Base-by-base conservation (phyloP, 2,888 invertebrate genomes). In the Sylvicola cinctus region DNA sequence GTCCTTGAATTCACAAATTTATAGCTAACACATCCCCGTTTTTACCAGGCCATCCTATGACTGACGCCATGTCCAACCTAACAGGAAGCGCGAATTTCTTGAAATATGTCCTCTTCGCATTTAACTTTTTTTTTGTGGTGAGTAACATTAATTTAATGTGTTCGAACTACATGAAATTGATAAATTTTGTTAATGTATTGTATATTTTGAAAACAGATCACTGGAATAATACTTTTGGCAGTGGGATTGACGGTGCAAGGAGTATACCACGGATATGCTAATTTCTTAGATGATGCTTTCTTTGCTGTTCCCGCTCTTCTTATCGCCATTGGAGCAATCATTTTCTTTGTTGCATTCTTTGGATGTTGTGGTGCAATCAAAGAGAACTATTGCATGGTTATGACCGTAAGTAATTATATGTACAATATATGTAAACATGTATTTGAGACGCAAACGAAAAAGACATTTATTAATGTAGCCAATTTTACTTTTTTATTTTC, bases 341-440 rank as follows among this genome's bases (percentile, higher is more conserved):
- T 73, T 4, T 74, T 85, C 52, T 52, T 83, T 41, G 74, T 87
- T 32, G 72, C 84, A 0, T 80, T 79, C 55, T 74, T 84, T 46
- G 88, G 87, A 38, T 88, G 87, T 59, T 87, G 81, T 59, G 88
- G 88, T 29, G 85, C 88, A 1, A 67, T 75, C 43, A 74, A 71
- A 48, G 84, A 87, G 53, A 84, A 77, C 56, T 77, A 84, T 51
- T 71, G 75, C 48, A 71, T 87, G 66, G 73, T 75, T 28, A 63
- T 83, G 50, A 73, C 72, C 49, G 25, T 25, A 8, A 25, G 25
- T 25, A 8, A n/a, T n/a, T n/a, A n/a, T n/a, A n/a, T n/a, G n/a
- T n/a, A n/a, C n/a, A n/a, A n/a, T n/a, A n/a, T n/a, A n/a, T n/a
- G n/a, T n/a, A n/a, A n/a, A n/a, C n/a, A n/a, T n/a, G n/a, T n/a